Base-by-base conservation (phyloP, 2,113 vertebrate genomes). In the Leiothrix lutea region DNA sequence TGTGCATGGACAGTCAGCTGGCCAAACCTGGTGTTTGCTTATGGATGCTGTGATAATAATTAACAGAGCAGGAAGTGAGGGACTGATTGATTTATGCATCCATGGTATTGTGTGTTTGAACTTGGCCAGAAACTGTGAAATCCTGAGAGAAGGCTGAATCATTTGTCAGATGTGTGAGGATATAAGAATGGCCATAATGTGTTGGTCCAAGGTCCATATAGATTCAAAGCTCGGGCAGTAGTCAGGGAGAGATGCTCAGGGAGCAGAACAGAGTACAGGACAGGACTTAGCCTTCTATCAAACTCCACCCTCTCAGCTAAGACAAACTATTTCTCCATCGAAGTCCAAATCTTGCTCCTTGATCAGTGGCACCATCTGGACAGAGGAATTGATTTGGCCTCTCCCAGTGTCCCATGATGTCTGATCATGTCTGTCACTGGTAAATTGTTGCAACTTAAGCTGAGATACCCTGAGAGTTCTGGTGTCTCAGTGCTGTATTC, bases 31-130 rank as follows among this genome's bases (percentile, higher is more conserved):
- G 53, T 91, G 90, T 95, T 97, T 96, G 92, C 95, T 91, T 92
- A 48, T 89, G 80, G 94, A 26, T 92, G 79, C 61, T 75, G 79
- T 44, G 93, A 90, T 91, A 94, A 92, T 80, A 93, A 94, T 97
- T 95, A 96, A 94, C 75, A 40, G 81, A 92, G 88, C 57, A 95
- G 96, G 95, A 97, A 96, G 80, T 35, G 57, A 79, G 51, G 40
- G 44, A 21, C 54, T 25, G 61, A 77, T 61, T 84, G 95, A 94
- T 95, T 92, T 86, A 79, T 50, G 51, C 31, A 0, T 12, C n/a
- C 31, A 3, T 56, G 72, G 51, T 82, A 31, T 67, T 44, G 74
- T 60, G 53, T 8, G 1, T 83, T 92, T 94, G 80, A 80, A 53
- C 80, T 67, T 38, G 88, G 75, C 58, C 44, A 75, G 82, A 79